Evolutionary conservation across 2,888 invertebrate genomes (phyloP).

Genomic region (Petrolisthes manimaculis): DNA sequence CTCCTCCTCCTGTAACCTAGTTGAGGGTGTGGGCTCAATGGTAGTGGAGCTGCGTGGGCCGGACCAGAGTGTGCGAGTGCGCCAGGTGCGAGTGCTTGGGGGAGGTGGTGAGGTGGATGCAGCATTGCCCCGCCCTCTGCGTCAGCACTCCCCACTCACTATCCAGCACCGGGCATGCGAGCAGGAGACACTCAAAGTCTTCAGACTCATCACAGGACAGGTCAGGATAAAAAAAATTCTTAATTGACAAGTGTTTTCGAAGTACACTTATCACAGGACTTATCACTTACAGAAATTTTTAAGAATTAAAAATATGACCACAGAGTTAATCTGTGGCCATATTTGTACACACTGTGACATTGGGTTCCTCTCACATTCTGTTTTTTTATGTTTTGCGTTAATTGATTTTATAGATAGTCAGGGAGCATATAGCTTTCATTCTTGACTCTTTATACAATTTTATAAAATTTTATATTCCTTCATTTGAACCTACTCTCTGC

Average conservation of each 20-base stretch:
- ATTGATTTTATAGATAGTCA: neutral
- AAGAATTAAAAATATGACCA: too few relatives aligned
- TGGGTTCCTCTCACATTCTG: too few relatives aligned
- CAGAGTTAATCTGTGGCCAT: too few relatives aligned
- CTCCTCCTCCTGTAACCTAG: slow-evolving; percentile 4
- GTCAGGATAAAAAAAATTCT: slow-evolving; percentile 70
- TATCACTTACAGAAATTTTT: too few relatives aligned
- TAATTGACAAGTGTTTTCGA: too few relatives aligned
- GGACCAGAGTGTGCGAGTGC: slow-evolving; percentile 88
- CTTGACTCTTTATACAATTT: neutral
- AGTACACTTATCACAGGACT: too few relatives aligned
- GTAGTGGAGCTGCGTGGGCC: slow-evolving; percentile 91
- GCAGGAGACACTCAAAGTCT: slow-evolving; percentile 90
- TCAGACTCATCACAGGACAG: slow-evolving; percentile 90
- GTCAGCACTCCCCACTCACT: slow-evolving; percentile 71
- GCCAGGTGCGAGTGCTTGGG: slow-evolving; percentile 83
- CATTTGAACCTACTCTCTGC: neutral
- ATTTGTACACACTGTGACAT: too few relatives aligned
- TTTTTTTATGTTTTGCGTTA: too few relatives aligned
- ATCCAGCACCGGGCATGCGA: slow-evolving; percentile 91
- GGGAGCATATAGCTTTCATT: neutral
- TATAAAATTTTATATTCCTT: neutral
- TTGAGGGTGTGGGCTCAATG: slow-evolving; percentile 67
- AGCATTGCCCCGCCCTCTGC: slow-evolving; percentile 69
- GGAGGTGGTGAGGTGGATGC: slow-evolving; percentile 73